Evolutionary conservation across 35 echinoderm and acorn worm species (phyloP), one percentile per base, ranked within the genome.

Genomic region (Ophioderma brevispina): DNA sequence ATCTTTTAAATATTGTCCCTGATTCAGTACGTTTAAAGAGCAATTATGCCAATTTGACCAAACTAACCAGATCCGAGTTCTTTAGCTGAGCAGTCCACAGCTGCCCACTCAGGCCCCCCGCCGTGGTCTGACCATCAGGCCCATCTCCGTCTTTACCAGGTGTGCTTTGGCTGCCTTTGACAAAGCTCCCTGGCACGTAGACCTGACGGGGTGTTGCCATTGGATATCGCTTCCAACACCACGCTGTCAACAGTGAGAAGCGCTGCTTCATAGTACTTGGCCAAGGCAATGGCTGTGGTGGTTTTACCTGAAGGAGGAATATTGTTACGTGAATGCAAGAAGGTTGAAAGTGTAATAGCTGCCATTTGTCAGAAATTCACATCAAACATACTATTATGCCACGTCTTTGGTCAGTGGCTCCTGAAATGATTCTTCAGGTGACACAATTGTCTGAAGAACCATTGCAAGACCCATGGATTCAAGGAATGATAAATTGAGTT

Each of bases 221-320:
- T 99, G 35, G 97, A 99, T 78, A 99, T 99, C 70, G 97, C 90
- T 42, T 99, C 97, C 75, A 99, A 35, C 4, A 99, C 88, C 0
- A 99, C 82, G 64, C 97, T 92, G 84, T 99, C 97, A 11, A 99
- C 86, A 0, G 97, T 99, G 19, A 99, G 87, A 0, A 99, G 93
- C 32, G 97, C 97, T 33, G 97, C 91, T 81, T 95, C 97, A 37
- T 99, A 99, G 88, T 99, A 90, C 46, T 99, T 99, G 49, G 97
- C 97, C 23, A 99, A 84, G 21, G 90, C 91, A 38, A 99, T 95
- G 35, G 93, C 94, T 40, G 97, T 91, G 49, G 87, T 90, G 37
- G 97, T 99, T 80, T 99, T 99, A n/a, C 97, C 97, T 99, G 76
- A 77, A 8, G 37, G 10, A 21, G 38, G 38, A 84, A 59, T 30